Evolutionary conservation across 2,113 vertebrate species (phyloP).

Genomic region (Datnioides undecimradiatus): DNA sequence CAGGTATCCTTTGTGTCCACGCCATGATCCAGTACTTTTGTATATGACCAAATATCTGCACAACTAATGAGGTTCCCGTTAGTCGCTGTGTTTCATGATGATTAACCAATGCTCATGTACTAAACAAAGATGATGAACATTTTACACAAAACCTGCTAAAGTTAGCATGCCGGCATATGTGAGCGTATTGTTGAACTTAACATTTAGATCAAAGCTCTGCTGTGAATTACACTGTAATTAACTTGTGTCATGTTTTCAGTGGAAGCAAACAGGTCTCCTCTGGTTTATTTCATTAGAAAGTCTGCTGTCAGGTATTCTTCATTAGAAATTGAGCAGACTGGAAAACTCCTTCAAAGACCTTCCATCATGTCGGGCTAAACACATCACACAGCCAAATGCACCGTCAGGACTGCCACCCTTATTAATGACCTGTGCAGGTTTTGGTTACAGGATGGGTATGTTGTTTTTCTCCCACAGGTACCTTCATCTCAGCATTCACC

Average conservation of each 20-base stretch:
- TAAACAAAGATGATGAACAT: background rate
- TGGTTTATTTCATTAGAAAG: constrained; percentile 14
- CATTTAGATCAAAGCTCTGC: background rate
- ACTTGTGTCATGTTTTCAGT: constrained; percentile 8
- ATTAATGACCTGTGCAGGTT: background rate
- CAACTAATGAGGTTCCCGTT: too few relatives aligned
- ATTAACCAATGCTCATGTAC: background rate
- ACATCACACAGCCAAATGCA: background rate
- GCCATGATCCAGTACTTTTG: background rate
- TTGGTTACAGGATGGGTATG: background rate
- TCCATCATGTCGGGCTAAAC: background rate
- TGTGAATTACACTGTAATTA: background rate
- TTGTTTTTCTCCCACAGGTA: constrained; percentile 82
- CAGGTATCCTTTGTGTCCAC: too few relatives aligned
- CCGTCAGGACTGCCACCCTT: background rate
- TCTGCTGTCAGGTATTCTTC: constrained; percentile 5
- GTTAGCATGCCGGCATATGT: background rate
- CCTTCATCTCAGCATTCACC: constrained; percentile 94
- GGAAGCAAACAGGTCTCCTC: fast-evolving
- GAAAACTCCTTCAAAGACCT: constrained; percentile 7
- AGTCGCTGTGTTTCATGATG: too few relatives aligned
- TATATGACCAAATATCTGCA: too few relatives aligned
- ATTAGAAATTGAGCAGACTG: constrained; percentile 14
- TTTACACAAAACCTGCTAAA: background rate
- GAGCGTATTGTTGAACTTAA: background rate